Percentiles rank a stretch among this genome's conserved stretches.
These are phyloP conservation scores for Meliscaeva auricollis DNA, from an alignment of 2,888 invertebrate species.

Conservation along the genomic window DNA sequence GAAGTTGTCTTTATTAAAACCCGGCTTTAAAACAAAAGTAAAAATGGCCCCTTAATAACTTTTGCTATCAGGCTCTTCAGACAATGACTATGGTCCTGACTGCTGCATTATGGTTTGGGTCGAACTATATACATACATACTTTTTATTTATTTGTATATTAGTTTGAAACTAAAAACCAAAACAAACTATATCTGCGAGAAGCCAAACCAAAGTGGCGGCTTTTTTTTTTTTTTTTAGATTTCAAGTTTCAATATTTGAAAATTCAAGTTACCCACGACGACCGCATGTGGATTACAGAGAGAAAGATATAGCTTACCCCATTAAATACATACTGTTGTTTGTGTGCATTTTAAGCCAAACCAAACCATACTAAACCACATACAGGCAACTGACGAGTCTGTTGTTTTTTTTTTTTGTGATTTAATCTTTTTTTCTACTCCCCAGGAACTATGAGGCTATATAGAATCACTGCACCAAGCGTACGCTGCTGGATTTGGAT, in stretches of 20 bases:
- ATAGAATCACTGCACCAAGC: conserved; percentile 23
- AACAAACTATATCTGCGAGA: conserved; percentile 1
- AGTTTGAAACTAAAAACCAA: conserved; percentile 38
- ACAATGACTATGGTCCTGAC: neutral
- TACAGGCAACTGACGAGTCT: neutral
- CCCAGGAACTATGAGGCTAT: neutral
- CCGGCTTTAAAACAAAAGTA: too few species aligned
- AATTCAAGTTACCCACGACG: conserved; percentile 34
- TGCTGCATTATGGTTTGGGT: neutral
- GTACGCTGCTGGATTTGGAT: conserved; percentile 3
- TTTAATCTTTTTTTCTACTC: neutral
- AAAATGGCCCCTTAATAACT: neutral
- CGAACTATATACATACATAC: too few species aligned
- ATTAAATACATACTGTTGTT: conserved; percentile 13
- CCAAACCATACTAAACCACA: conserved; percentile 4
- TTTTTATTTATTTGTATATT: neutral
- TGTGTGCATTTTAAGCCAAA: conserved; percentile 23
- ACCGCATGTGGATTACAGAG: conserved; percentile 20
- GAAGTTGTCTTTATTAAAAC: too few species aligned
- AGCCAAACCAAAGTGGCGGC: conserved; percentile 19
- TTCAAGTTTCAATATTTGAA: conserved; percentile 40
- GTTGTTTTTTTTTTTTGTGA: neutral
- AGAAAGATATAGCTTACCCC: conserved; percentile 9
- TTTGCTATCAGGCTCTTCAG: neutral
- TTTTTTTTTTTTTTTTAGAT: neutral